A percentile compares a stretch with the other conserved stretches of the same genome.
phyloP scores from a whole-genome alignment of 1,140 invertebrate genomes.

The Phymastichus coffea region DNA sequence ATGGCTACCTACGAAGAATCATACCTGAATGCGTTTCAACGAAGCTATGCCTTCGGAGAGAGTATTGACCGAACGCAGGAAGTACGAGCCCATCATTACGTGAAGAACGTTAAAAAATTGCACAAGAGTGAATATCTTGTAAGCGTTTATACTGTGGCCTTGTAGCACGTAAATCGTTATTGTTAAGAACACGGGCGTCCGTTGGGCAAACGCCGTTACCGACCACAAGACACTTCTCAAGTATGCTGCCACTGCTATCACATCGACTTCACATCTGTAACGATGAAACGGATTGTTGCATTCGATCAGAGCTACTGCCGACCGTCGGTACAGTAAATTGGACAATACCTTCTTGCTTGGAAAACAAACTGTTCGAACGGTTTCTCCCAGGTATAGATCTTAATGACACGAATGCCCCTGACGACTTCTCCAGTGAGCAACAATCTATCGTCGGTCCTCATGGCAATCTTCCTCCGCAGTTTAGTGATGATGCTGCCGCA shows the following conservation, averaged over 20 bases:
- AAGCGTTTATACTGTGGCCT: slow-evolving; percentile 63
- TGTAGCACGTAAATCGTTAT: slow-evolving; percentile 67
- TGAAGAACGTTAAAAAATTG: slow-evolving; percentile 75
- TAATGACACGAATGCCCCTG: slow-evolving; percentile 64
- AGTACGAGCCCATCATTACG: slow-evolving; percentile 70
- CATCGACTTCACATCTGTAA: slow-evolving; percentile 65
- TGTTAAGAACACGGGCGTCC: slow-evolving; percentile 70
- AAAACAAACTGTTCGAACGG: slow-evolving; percentile 69
- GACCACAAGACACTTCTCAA: slow-evolving; percentile 73
- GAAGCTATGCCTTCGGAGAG: slow-evolving; percentile 65
- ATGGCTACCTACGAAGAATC: background rate
- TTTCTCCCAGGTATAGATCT: slow-evolving; percentile 86
- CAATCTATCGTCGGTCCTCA: slow-evolving; percentile 62
- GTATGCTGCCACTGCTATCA: slow-evolving; percentile 68
- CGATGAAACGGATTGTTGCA: too few species aligned
- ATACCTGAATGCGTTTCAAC: slow-evolving; percentile 63
- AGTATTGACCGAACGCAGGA: slow-evolving; percentile 63
- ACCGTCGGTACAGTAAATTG: too few species aligned
- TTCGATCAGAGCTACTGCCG: too few species aligned
- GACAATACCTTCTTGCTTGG: slow-evolving; percentile 38
- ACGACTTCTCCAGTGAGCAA: slow-evolving; percentile 66
- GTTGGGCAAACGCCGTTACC: slow-evolving; percentile 66
- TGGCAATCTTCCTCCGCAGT: slow-evolving; percentile 54
- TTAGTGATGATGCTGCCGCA: slow-evolving; percentile 16
- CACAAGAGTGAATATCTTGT: slow-evolving; percentile 72